phyloP scores from a whole-genome alignment of 2,797 vertebrate genomes.

The Cephalopachus bancanus region DNA sequence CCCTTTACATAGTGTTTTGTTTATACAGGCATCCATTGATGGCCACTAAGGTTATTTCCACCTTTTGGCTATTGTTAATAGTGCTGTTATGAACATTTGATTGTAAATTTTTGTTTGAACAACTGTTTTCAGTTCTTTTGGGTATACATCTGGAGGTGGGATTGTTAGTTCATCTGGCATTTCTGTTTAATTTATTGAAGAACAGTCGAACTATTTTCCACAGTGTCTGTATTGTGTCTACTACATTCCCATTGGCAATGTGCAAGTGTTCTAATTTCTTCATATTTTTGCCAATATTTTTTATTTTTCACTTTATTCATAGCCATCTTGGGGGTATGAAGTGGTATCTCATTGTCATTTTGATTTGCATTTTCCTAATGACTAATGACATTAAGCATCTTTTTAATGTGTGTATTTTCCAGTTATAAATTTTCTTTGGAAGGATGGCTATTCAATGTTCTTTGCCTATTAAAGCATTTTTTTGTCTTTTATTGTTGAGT shows the following conservation, averaged over 20 bases:
- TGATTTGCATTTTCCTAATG: neutral
- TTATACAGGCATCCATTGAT: neutral
- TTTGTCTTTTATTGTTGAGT: neutral
- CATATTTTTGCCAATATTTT: neutral
- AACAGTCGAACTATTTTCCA: neutral
- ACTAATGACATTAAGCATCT: neutral
- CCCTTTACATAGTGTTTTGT: neutral
- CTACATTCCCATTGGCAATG: neutral
- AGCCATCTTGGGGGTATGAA: neutral
- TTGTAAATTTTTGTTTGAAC: neutral
- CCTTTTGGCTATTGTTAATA: neutral
- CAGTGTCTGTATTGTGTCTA: neutral
- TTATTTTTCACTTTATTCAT: neutral
- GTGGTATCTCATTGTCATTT: neutral
- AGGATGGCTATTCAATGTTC: neutral
- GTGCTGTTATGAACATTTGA: neutral
- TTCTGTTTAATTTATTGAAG: neutral
- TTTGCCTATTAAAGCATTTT: neutral
- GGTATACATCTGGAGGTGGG: neutral
- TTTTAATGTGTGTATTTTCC: neutral
- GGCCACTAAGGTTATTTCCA: neutral
- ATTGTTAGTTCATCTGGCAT: neutral
- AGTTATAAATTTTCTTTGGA: neutral
- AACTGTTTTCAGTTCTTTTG: neutral
- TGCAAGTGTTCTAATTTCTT: neutral